phyloP scores from a whole-genome alignment of 2,797 vertebrate genomes.

The Cyclura pinguis region DNA sequence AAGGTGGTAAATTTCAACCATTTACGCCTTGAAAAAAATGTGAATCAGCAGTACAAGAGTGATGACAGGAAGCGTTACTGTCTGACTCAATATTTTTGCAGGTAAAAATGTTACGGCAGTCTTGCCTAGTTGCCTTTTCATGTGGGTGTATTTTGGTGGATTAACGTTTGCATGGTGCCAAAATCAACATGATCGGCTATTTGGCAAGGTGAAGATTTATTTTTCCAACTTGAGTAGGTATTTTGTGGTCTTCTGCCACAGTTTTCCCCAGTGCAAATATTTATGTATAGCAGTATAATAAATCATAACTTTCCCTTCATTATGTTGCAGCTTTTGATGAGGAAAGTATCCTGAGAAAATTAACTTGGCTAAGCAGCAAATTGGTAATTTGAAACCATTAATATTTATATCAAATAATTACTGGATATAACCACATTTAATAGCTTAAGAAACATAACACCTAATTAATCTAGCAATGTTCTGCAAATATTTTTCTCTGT shows the following conservation, averaged over 20 bases:
- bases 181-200: slow-evolving; percentile 23
- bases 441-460: slow-evolving; percentile 63
- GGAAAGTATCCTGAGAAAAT: slow-evolving; percentile 34
- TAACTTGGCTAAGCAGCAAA: slow-evolving; percentile 54
- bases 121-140: slow-evolving; percentile 25
- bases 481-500: slow-evolving; percentile 61
- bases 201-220: slow-evolving; percentile 25
- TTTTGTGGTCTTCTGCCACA: slow-evolving; percentile 24
- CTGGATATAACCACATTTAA: slow-evolving; percentile 47
- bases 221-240: slow-evolving; percentile 22
- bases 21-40: slow-evolving; percentile 6
- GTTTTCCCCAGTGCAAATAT: slow-evolving; percentile 33
- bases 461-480: slow-evolving; percentile 44
- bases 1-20: neutral
- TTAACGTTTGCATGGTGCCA: neutral
- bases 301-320: slow-evolving; percentile 28
- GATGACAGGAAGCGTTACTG: slow-evolving; percentile 1
- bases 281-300: slow-evolving; percentile 29
- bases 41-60: neutral
- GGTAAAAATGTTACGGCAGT: neutral
- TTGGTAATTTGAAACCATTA: slow-evolving; percentile 58
- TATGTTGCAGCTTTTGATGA: slow-evolving; percentile 20
- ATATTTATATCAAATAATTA: slow-evolving; percentile 64
- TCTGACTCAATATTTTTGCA: slow-evolving; percentile 19
- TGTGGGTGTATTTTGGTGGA: slow-evolving; percentile 14